Base-by-base conservation (phyloP, 2,113 vertebrate species). In the Myiozetetes cayanensis region DNA sequence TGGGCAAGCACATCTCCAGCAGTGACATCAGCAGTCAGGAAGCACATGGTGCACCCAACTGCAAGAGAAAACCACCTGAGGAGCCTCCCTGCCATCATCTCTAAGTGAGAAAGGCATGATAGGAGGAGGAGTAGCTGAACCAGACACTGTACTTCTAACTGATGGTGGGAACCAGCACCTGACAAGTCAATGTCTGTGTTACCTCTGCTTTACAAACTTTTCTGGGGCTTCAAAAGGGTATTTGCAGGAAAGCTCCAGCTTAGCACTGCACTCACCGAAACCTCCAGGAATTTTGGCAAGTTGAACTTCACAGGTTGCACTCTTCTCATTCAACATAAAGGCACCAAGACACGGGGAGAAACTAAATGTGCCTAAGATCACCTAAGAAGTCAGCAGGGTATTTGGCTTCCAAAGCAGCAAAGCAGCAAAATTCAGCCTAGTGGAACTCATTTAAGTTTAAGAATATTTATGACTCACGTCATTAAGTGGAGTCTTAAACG, bases 111-210 rank as follows among this genome's bases (percentile, higher is more conserved):
- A 39, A 61, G 63, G 62, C 7, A 10, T 39, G 23, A 20, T 12
- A 55, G 50, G 1, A 35, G 52, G 28, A 79, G 52, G 37, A 50
- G 22, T 2, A 52, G 52, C 18, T 7, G 43, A 76, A 15, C 18
- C 33, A 25, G 72, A 24, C 43, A 3, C 23, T 6, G 52, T 49
- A 47, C 39, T 72, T 59, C 70, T 18, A 3, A 12, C 24, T 5
- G 59, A 6, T 19, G 20, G n/a, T 3, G 39, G 74, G 19, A 81
- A 13, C 19, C 71, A 55, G 66, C 37, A 28, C 31, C 37, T 53
- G 68, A 8, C 21, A 44, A 30, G 55, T 22, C n/a, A 18, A 7
- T 0, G 15, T 2, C 10, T 2, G 11, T 1, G 0, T 35, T 30
- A 52, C 43, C 62, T 87, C 75, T 41, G 56, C 18, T 59, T 27